Evolutionary conservation across 2,113 vertebrate species (phyloP), one percentile per base, ranked within the genome.

Genomic region (Psilopsiagon aymara): DNA sequence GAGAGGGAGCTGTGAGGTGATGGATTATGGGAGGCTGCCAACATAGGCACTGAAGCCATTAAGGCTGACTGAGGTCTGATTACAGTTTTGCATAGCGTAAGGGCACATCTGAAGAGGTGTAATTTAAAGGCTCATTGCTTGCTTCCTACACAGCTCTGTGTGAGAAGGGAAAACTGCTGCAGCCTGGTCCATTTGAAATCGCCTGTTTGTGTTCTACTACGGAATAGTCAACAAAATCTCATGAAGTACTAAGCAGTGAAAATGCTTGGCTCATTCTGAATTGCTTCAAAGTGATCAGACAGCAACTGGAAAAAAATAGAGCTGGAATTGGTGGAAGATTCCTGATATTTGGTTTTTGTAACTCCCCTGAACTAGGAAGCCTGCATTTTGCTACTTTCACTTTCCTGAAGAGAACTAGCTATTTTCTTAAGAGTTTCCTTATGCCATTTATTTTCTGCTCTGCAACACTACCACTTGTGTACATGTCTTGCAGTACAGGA

Each of bases 41-140:
- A 70, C 46, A 73, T 21, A 68, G 79, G 47, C 51, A 88, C 41
- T 0, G 0, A 33, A 59, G 62, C 35, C 75, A 94, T 93, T 88
- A 78, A 41, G 77, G 11, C 85, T 49, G 77, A 21, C 82, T 78
- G 57, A 68, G 55, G 27, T 76, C 90, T 87, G 85, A 96, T 68
- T 81, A 79, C 80, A 94, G 86, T 81, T 97, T 96, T 94, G 60
- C 88, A 88, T n/a, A 95, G 91, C 46, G 2, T 44, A 29, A 83
- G 80, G 59, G 59, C 59, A 71, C 28, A 84, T 86, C 51, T 81
- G 91, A 94, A 87, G 82, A 81, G 76, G 73, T 88, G 43, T 63
- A 86, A 97, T 95, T 90, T 94, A 94, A 92, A 96, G 88, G 79
- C 51, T 94, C 86, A 92, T 93, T 97, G 89, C 89, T 95, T 8